A percentile compares a stretch with the other conserved stretches of the same genome.
phyloP scores from a whole-genome alignment of 1,140 invertebrate species.

The Stratiolaelaps scimitus region DNA sequence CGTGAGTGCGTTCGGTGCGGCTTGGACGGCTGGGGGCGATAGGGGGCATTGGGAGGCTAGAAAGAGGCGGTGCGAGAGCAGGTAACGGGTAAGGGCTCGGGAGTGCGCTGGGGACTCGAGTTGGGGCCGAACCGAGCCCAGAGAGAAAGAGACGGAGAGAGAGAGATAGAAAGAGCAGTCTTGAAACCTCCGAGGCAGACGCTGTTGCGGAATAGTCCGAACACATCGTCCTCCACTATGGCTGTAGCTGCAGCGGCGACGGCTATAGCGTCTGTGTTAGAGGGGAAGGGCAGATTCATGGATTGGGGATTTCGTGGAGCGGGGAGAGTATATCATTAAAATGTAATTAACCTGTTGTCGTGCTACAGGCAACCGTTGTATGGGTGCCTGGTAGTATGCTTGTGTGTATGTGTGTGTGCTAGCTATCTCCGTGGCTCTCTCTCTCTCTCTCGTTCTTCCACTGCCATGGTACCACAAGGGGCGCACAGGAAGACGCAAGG shows the following conservation, averaged over 20 bases:
- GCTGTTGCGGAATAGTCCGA: neutral
- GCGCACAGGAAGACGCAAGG: neutral
- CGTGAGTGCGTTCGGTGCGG: no score
- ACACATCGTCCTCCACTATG: neutral
- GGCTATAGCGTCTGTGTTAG: neutral
- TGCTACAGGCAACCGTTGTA: neutral
- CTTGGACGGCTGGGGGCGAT: neutral
- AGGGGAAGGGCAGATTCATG: neutral
- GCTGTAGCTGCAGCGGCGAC: neutral
- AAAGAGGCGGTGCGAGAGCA: no score
- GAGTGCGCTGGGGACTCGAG: no score
- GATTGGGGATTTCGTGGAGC: no score
- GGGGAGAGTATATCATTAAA: constrained; percentile 23
- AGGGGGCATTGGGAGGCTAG: neutral
- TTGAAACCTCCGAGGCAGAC: no score
- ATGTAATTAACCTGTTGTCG: constrained; percentile 29
- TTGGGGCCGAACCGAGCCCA: no score
- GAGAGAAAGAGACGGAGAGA: no score
- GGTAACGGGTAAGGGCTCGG: no score
- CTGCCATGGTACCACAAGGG: neutral
- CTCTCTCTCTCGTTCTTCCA: neutral
- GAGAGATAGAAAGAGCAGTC: no score
- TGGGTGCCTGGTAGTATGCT: neutral
- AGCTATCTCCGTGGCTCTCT: neutral
- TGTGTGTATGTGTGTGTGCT: neutral